phyloP scores from a whole-genome alignment of 2,113 vertebrate species.

The Irena cyanogastra region DNA sequence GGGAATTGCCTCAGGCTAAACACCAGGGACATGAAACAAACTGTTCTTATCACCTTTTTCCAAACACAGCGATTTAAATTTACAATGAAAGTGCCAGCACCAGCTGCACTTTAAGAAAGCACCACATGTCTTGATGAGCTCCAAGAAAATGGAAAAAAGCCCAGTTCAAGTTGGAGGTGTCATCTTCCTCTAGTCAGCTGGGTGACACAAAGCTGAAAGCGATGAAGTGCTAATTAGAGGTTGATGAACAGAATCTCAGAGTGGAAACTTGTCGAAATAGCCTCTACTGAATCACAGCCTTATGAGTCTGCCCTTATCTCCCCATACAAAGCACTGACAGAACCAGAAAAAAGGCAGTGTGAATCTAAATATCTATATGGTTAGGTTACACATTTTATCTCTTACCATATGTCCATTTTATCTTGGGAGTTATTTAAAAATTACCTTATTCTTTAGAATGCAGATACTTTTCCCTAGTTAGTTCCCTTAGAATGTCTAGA shows the following conservation, averaged over 20 bases:
- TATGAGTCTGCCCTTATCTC: slow-evolving; percentile 47
- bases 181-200: slow-evolving; percentile 73
- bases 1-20: slow-evolving; percentile 70
- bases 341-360: not conserved
- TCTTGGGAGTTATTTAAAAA: slow-evolving; percentile 9
- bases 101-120: slow-evolving; percentile 79
- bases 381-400: slow-evolving; percentile 18
- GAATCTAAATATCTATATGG: slow-evolving; percentile 43
- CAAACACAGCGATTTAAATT: slow-evolving; percentile 77
- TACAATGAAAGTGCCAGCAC: slow-evolving; percentile 74
- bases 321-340: not conserved
- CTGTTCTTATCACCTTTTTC: slow-evolving; percentile 76
- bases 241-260: slow-evolving; percentile 69
- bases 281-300: slow-evolving; percentile 58
- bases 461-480: not conserved
- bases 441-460: not conserved
- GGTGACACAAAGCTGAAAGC: slow-evolving; percentile 75
- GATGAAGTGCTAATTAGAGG: slow-evolving; percentile 82
- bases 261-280: slow-evolving; percentile 65
- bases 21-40: slow-evolving; percentile 76
- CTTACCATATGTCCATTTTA: slow-evolving; percentile 9
- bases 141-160: slow-evolving; percentile 75
- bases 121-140: slow-evolving; percentile 74
- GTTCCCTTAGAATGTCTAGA: not conserved
- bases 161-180: slow-evolving; percentile 73